Evolutionary conservation across 2,888 invertebrate genomes (phyloP), one percentile per base, ranked within the genome.

Genomic region (Apoderus coryli): DNA sequence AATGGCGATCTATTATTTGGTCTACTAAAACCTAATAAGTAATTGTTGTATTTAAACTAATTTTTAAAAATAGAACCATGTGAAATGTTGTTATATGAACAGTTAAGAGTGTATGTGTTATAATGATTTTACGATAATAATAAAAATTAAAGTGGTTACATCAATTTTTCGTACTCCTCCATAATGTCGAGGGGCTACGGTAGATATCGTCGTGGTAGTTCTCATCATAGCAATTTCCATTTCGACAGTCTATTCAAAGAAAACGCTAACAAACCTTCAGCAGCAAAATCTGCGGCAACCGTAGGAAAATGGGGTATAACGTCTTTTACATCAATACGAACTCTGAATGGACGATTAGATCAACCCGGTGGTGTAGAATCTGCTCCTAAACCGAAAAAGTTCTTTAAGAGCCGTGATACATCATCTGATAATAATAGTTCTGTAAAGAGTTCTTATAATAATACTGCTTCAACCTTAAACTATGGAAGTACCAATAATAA

Each of bases 241-340:
- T 74, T 75, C 52, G 74, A 73, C 49, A 69, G 65, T 47, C 54
- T 69, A 37, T 64, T 72, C 46, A 65, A 81, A 54, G 76, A 77
- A 51, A 84, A 82, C 56, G 81, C 77, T 54, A 88, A 85, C 56
- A 77, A 80, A 48, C 88, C 88, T 5, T 76, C 84, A 30, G 86
- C 86, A 32, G 81, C 88, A 29, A 76, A 85, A 43, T 86, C 88
- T 15, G 81, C 88, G 43, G 89, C 88, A 40, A 85, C 84, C 16
- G 79, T 89, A 43, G 89, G 89, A 44, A 84, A 88, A 66, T 90
- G 89, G 88, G 89, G 89, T 44, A 84, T 85, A 57, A 88, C 88
- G 49, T 86, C 88, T 40, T 89, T 88, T 59, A 89, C 89, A 13
- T 88, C 88, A 3, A 79, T 88, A 38, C 68, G 89, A 48, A 85